Evolutionary conservation across 2,113 vertebrate genomes (phyloP).

Genomic region (Elanoides forficatus): DNA sequence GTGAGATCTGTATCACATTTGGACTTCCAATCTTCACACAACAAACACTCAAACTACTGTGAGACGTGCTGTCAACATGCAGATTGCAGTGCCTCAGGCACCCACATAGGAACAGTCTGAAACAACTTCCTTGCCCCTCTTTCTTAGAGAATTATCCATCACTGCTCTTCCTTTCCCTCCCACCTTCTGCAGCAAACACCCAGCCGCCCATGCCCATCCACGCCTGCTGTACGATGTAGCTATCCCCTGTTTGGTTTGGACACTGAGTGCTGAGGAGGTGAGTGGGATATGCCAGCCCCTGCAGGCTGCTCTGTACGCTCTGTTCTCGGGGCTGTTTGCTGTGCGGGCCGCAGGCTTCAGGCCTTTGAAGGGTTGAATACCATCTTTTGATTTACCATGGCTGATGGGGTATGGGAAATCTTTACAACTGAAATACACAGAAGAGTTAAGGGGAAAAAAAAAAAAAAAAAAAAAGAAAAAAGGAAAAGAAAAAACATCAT

Average conservation of each 20-base stretch:
- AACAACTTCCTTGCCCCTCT: background rate
- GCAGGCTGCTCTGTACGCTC: slow-evolving; percentile 84
- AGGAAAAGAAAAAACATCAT: background rate
- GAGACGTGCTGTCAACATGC: background rate
- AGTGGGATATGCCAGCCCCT: slow-evolving; percentile 76
- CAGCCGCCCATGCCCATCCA: background rate
- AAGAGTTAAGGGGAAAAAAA: background rate
- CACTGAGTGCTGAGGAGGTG: background rate
- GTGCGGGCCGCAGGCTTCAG: slow-evolving; percentile 96
- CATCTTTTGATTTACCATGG: slow-evolving; percentile 96
- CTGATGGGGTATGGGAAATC: slow-evolving; percentile 72
- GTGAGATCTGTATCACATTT: background rate
- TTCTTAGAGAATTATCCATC: background rate
- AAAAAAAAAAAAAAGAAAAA: background rate
- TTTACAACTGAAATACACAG: slow-evolving; percentile 66
- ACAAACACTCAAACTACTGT: background rate
- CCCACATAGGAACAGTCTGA: background rate
- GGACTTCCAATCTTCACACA: slow-evolving; percentile 20
- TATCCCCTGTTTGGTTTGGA: background rate
- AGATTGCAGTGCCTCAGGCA: background rate
- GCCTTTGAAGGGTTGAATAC: slow-evolving; percentile 99
- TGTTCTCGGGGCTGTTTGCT: slow-evolving; percentile 97
- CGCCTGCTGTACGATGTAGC: accelerated
- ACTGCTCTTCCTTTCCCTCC: background rate
- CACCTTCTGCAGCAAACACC: background rate